These are phyloP conservation scores for Florisuga fusca DNA, from an alignment of 2,797 vertebrate genomes.

Conservation along the genomic window DNA sequence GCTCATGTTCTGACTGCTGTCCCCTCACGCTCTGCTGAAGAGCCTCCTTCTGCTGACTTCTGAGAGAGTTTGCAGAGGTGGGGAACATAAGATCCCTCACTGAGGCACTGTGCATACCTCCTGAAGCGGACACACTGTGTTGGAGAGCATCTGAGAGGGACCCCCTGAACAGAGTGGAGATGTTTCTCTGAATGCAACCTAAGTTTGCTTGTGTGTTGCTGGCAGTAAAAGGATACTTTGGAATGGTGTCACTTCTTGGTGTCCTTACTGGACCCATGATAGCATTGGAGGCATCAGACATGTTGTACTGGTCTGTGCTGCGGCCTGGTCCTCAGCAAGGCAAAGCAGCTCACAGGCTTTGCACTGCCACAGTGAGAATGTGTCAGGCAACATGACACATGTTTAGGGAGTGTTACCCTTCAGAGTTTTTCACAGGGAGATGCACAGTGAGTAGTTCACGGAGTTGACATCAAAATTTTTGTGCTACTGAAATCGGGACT, in stretches of 20 bases:
- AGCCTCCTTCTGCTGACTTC: not conserved
- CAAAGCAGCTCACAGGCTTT: not conserved
- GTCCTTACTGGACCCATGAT: fast-evolving
- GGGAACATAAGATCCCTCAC: not conserved
- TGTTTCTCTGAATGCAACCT: not conserved
- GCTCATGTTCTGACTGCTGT: not conserved
- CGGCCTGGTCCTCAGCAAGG: not conserved
- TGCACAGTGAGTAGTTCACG: not conserved
- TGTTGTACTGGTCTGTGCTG: fast-evolving
- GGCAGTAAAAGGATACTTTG: not conserved
- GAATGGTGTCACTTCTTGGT: not conserved
- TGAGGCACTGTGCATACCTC: not conserved
- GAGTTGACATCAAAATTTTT: not conserved
- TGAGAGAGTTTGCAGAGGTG: not conserved
- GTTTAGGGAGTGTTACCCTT: not conserved
- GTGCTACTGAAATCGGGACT: not conserved
- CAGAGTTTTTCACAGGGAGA: not conserved
- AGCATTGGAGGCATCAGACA: fast-evolving
- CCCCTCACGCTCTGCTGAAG: not conserved
- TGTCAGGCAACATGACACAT: not conserved
- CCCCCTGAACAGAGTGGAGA: not conserved
- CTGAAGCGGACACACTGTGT: fast-evolving
- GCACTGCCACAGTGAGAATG: not conserved
- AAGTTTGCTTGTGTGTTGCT: not conserved
- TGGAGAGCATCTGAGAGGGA: not conserved